Percentiles rank a stretch among this genome's conserved stretches.
These are phyloP conservation scores for Suillia variegata DNA, from an alignment of 2,888 invertebrate genomes.

Conservation along the genomic window DNA sequence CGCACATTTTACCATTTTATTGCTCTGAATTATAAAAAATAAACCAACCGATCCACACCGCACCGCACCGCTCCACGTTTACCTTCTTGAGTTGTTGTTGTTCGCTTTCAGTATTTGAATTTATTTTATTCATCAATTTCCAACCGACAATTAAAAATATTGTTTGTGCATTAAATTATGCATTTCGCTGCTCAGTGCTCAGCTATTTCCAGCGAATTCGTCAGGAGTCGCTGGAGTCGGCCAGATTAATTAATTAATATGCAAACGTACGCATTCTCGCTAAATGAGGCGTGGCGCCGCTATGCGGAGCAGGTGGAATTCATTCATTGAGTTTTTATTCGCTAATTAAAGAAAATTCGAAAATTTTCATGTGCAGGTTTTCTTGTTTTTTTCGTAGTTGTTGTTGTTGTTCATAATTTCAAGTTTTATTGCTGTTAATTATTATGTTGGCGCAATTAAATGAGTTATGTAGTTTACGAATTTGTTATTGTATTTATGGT, in stretches of 20 bases:
- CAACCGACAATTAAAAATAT: slow-evolving; percentile 15
- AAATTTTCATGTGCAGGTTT: too few species aligned
- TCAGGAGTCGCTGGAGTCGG: too few species aligned
- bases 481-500: slow-evolving; percentile 1
- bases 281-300: slow-evolving; percentile 20
- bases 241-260: too few species aligned
- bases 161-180: slow-evolving; percentile 5
- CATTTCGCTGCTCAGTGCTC: too few species aligned
- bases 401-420: not conserved
- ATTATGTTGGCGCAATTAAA: slow-evolving; percentile 5
- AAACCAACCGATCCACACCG: too few species aligned
- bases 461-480: not conserved
- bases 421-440: slow-evolving; percentile 20
- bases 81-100: too few species aligned
- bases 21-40: slow-evolving; percentile 25
- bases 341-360: slow-evolving; percentile 14
- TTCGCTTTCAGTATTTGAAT: not conserved
- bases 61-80: not conserved
- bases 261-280: slow-evolving; percentile 9
- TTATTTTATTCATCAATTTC: not conserved
- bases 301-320: slow-evolving; percentile 21
- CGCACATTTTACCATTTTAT: slow-evolving; percentile 19
- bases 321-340: slow-evolving; percentile 9
- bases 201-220: too few species aligned
- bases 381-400: not conserved